Percentiles rank a stretch among this genome's conserved stretches.
phyloP scores from a whole-genome alignment of 2,888 invertebrate genomes.

The Ctena decussata region DNA sequence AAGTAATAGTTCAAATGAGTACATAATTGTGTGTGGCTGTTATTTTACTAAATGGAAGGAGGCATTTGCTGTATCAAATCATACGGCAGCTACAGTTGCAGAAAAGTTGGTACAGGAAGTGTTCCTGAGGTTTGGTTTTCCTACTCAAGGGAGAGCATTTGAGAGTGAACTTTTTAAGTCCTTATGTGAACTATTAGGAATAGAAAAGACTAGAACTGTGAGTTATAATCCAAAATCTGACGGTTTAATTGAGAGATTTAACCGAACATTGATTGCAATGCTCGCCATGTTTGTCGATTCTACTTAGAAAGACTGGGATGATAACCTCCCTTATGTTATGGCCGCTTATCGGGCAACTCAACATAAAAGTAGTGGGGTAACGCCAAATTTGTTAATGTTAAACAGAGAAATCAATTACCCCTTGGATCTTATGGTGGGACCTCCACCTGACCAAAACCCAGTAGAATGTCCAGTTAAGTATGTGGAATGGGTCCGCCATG shows the following conservation, averaged over 20 bases:
- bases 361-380: conserved; percentile 40
- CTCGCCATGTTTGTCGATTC: neutral
- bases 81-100: too few relatives aligned
- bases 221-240: neutral
- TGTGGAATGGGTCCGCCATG: neutral
- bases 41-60: too few relatives aligned
- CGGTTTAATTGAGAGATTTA: neutral
- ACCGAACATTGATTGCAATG: neutral
- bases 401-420: conserved; percentile 36
- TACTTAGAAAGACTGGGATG: conserved; percentile 52
- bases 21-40: too few relatives aligned
- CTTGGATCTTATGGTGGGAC: conserved; percentile 34
- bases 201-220: conserved; percentile 1
- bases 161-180: neutral
- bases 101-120: too few relatives aligned
- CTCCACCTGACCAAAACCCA: neutral
- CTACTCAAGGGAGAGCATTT: neutral
- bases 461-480: neutral
- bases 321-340: conserved; percentile 39
- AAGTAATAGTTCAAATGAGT: too few relatives aligned
- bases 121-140: neutral
- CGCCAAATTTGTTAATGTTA: conserved; percentile 48
- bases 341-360: conserved; percentile 51
- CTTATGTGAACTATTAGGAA: neutral
- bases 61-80: too few relatives aligned